Base-by-base conservation (phyloP, 2,113 vertebrate genomes). In the Columba livia region DNA sequence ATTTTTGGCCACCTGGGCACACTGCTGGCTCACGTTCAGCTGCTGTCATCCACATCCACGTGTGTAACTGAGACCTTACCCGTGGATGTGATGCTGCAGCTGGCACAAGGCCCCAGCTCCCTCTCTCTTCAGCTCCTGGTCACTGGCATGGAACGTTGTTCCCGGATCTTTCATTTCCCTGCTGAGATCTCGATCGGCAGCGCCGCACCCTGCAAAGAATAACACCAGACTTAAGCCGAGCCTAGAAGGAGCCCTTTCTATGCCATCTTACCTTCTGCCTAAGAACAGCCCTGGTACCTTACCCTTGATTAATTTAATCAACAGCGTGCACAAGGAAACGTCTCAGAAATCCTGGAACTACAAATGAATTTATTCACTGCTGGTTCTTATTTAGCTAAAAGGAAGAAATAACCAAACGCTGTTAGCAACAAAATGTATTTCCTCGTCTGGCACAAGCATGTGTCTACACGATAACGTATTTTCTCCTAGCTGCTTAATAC, bases 51-150 rank as follows among this genome's bases (percentile, higher is more conserved):
- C 44, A 19, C 44, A 47, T 3, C 60, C 1, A 0, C 0, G 16
- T 13, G 29, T 3, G 7, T 26, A 34, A 15, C 21, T 0, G 7
- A n/a, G 58, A 10, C 34, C 44, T 34, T 6, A 24, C 5, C 1
- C n/a, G 2, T 0, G 5, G 75, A 8, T 0, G 0, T 3, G 44
- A 16, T 0, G 0, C 8, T 25, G 47, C 61, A 42, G 85, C 53
- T 38, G 3, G 23, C 36, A 32, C 47, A 31, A 83, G 66, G 66
- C 61, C 57, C 51, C 62, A 8, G 0, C 53, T 24, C 23, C 53
- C 16, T 16, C 0, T 4, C 73, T 31, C 70, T 20, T 18, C 65
- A 36, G 70, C 29, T 54, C 67, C 67, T 20, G 24, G 7, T 16
- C 23, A 3, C 0, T 6, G 29, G 19, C 2, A 3, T 3, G n/a